Evolutionary conservation across 1,140 invertebrate species (phyloP), one percentile per base, ranked within the genome.

Genomic region (Mylabris phalerata): DNA sequence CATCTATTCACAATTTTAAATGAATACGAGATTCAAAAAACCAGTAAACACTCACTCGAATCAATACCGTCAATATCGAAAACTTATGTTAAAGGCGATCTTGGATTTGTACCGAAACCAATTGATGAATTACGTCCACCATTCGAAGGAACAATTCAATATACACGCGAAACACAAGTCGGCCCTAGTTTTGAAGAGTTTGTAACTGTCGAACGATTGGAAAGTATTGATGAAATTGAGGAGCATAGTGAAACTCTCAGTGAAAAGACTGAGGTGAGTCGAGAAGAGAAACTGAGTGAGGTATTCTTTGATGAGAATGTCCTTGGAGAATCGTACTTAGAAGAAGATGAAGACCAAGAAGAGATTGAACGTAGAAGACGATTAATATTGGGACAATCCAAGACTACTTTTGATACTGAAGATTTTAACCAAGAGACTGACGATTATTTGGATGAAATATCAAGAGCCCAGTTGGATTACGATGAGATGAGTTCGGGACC

Each of bases 1-100:
- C 73, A 77, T 56, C 67, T 85, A 3, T 72, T 84, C 1, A 70
- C 73, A 9, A 71, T 79, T 41, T 69, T 85, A 39, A 74, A 79
- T 57, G 74, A 77, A 49, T 78, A 79, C 49, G 80, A 82, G 41
- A 80, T 82, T 64, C 74, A 82, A 46, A 64, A 59, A 51, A 25
- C 58, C 27, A 62, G 63, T 24, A 60, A 57, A 47, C 66, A 66
- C 0, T 73, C 71, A 7, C 38, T 69, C 11, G 64, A 67, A 44
- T 68, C 71, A 9, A 56, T 73, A 6, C 44, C 56, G 5, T 70
- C 68, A 6, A 42, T 59, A 5, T 50, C 63, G 9, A 63, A 59
- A 13, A 68, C 63, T 26, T 74, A 73, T 50, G 48, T 52, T 5
- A 59, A 63, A 32, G 71, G 70, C 10, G 71, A 73, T 62, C 56